phyloP scores from a whole-genome alignment of 2,888 invertebrate species.

The Liopterus haemorrhoidalis region DNA sequence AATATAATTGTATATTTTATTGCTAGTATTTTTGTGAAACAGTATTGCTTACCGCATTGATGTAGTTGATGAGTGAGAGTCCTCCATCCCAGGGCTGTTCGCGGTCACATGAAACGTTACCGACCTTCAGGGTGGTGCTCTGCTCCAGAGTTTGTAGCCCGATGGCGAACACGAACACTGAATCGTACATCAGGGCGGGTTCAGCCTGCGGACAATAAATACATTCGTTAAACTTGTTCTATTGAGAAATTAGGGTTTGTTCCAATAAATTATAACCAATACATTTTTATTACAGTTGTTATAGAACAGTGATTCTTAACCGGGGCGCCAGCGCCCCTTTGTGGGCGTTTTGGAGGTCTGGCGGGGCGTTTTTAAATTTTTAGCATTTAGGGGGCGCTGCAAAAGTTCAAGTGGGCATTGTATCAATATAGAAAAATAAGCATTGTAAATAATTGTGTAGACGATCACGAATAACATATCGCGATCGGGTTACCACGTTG shows the following conservation, averaged over 20 bases:
- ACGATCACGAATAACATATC: no score
- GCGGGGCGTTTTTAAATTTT: no score
- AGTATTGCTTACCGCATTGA: constrained; percentile 58
- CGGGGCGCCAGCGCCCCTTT: no score
- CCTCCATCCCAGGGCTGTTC: constrained; percentile 77
- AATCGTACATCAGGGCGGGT: constrained; percentile 79
- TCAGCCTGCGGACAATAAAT: constrained; percentile 60
- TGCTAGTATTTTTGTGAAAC: background rate
- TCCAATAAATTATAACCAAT: background rate
- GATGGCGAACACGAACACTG: constrained; percentile 75
- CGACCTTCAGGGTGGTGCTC: constrained; percentile 61
- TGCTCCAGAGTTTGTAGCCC: constrained; percentile 68
- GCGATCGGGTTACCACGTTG: no score
- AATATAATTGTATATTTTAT: background rate
- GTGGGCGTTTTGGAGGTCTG: no score
- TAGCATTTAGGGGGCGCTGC: no score
- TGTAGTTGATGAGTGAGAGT: constrained; percentile 65
- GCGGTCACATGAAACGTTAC: constrained; percentile 76
- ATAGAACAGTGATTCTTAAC: no score
- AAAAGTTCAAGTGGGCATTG: no score
- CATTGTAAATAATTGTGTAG: no score
- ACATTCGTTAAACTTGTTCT: background rate
- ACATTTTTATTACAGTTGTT: background rate
- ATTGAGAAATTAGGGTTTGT: constrained; percentile 3
- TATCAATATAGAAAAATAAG: no score